These are phyloP conservation scores for Hiodon alosoides DNA, from an alignment of 2,113 vertebrate species.

Conservation along the genomic window DNA sequence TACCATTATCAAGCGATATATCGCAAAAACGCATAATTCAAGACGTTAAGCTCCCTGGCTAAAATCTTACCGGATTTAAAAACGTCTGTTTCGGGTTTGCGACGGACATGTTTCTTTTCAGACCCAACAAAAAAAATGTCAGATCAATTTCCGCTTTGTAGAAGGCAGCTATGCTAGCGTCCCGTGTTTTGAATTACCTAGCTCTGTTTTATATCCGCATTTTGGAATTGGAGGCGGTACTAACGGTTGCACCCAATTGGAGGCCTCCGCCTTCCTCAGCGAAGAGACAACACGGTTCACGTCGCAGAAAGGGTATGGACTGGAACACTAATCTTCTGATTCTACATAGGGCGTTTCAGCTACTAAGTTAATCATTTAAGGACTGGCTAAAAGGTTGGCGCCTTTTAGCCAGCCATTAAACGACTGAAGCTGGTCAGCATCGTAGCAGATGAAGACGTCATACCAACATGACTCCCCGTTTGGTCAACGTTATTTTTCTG, in stretches of 20 bases:
- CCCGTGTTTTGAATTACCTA: slow-evolving; percentile 8
- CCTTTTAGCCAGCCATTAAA: no score
- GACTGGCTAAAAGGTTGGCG: no score
- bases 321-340: no score
- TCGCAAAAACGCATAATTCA: background rate
- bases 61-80: slow-evolving; percentile 50
- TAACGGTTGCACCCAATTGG: slow-evolving; percentile 6
- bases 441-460: no score
- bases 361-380: no score
- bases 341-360: no score
- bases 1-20: background rate
- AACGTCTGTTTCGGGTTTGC: slow-evolving; percentile 54
- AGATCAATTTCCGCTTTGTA: background rate
- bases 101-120: slow-evolving; percentile 45
- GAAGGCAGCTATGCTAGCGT: background rate
- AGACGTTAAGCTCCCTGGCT: background rate
- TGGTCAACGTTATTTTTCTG: no score
- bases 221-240: background rate
- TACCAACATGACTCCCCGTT: no score
- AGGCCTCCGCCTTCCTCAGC: background rate
- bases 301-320: no score
- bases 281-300: background rate
- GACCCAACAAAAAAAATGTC: background rate
- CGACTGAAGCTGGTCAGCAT: no score
- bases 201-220: slow-evolving; percentile 21